Conservation (phyloP, 2,113 vertebrate species). For the zebrafish (Danio rerio) region GRCz12tu NC_133188.1:24069501-24070000, state of each 20-base stretch:
- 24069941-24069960: too few relatives aligned
- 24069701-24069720: slow-evolving; percentile 38
- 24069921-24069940: not conserved
- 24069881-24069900: not conserved
- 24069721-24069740: slow-evolving; percentile 69
- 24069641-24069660: not conserved
- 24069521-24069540: not conserved
- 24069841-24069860: slow-evolving; percentile 11
- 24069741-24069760: slow-evolving; percentile 72
- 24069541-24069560: not conserved
- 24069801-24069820: slow-evolving; percentile 15
- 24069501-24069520: not conserved
- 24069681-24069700: slow-evolving; percentile 29
- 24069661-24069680: not conserved
- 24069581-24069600: not conserved
- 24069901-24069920: slow-evolving; percentile 15
- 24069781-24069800: slow-evolving; percentile 68
- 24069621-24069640: slow-evolving; percentile 48
- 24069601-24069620: slow-evolving; percentile 62
- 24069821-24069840: slow-evolving; percentile 36
- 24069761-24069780: slow-evolving; percentile 72
- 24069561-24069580: slow-evolving; percentile 20
- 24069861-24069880: slow-evolving; percentile 4
- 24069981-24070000: too few relatives aligned
- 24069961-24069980: too few relatives aligned